A percentile compares a stretch with the other conserved stretches of the same genome.
Conservation (phyloP, 2,113 vertebrate genomes). For the Sturnus vulgaris region DNA sequence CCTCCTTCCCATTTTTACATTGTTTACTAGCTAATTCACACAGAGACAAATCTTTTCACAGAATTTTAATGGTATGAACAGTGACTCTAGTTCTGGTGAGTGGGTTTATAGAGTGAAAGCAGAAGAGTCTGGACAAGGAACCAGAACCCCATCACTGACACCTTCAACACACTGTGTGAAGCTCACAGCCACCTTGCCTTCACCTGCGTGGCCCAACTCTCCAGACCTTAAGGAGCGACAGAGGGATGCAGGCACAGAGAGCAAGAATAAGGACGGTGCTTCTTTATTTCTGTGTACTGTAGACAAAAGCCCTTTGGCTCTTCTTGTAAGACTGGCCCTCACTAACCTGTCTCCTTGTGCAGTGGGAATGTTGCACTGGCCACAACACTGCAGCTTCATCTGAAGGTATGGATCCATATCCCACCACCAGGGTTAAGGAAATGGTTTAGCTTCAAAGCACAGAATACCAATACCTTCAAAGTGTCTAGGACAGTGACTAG, state of each 20-base stretch:
- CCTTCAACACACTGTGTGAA: background rate
- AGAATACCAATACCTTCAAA: background rate
- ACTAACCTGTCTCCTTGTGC: background rate
- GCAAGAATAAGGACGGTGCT: fast-evolving
- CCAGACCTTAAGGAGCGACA: background rate
- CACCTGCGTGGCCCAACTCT: background rate
- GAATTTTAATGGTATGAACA: conserved; percentile 29
- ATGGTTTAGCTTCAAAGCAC: background rate
- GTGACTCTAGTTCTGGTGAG: background rate
- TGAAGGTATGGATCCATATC: background rate
- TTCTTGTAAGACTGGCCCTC: background rate
- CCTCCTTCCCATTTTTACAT: conserved; percentile 6
- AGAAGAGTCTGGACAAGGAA: background rate
- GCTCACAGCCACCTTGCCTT: background rate
- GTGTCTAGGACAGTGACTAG: background rate
- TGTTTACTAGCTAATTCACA: background rate
- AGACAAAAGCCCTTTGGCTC: conserved; percentile 10
- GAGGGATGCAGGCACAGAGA: background rate
- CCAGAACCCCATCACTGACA: background rate
- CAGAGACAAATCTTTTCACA: conserved; percentile 47
- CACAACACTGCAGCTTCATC: background rate
- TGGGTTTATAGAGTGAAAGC: background rate
- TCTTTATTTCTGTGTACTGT: background rate
- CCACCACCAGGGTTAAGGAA: background rate
- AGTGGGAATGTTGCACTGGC: background rate